Base-by-base conservation (phyloP, 2,888 invertebrate species). In the Sinopyrophorus schimmeli region DNA sequence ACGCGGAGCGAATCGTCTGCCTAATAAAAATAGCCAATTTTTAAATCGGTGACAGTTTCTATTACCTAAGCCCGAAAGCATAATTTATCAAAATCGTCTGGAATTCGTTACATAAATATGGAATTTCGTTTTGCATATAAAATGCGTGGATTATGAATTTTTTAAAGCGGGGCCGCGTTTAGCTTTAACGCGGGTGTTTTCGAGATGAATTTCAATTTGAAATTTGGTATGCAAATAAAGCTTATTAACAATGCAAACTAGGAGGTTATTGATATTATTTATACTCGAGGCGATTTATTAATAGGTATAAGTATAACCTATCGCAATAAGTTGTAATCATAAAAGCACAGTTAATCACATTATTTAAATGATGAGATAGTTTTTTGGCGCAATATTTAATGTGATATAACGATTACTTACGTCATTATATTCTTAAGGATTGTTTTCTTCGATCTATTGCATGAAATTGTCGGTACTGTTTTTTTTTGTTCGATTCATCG, bases 21-120 rank as follows among this genome's bases (percentile, higher is more conserved):
- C 32, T 32, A 31, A 31, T 31, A 31, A 31, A 31, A 31, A 31
- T 16, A 31, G 17, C 6, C 16, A 31, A 32, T 18, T 7, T 24
- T 11, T 10, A 32, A 20, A 20, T 17, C 30, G 3, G 9, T 15
- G n/a, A 30, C 6, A 7, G 30, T 17, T 31, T 10, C 17, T 16
- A 9, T 31, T 31, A 15, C 17, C n/a, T 16, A 31, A 31, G 16
- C 5, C 10, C n/a, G 11, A 9, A 12, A 30, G 24, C 24, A 3
- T 3, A n/a, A 24, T 5, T 24, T 24, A 10, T 3, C 4, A n/a
- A n/a, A 18, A 10, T 31, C 10, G 31, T 30, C 30, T 5, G 11
- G 28, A 30, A 16, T 30, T 5, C 24, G 18, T 31, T 31, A 31
- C 18, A 31, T 31, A 31, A 31, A 31, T 4, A 10, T 30, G 5